phyloP scores from a whole-genome alignment of 1,140 invertebrate species.

The Heliconius melpomene region DNA sequence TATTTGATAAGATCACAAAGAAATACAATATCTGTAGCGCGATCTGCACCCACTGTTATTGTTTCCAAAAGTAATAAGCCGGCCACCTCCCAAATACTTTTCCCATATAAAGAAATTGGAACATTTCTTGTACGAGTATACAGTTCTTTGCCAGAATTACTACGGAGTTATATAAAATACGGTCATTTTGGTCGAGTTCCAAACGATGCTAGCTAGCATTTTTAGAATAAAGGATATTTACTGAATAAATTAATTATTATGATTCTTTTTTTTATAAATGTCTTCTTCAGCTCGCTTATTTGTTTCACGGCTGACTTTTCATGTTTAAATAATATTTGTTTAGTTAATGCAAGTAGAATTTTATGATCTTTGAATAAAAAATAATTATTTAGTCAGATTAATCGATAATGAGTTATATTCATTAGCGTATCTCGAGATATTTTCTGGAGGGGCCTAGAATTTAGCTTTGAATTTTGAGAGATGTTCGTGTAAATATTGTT shows the following conservation, averaged over 20 bases:
- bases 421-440: too few relatives aligned
- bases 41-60: constrained; percentile 31
- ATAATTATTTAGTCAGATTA: too few relatives aligned
- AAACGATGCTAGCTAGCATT: constrained; percentile 26
- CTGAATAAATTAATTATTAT: constrained; percentile 5
- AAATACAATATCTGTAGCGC: constrained; percentile 21
- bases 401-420: too few relatives aligned
- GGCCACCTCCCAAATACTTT: constrained; percentile 34
- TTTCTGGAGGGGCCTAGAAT: too few relatives aligned
- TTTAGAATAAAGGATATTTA: constrained; percentile 27
- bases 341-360: not conserved
- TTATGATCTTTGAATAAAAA: not conserved
- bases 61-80: constrained; percentile 43
- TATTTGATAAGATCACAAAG: not conserved
- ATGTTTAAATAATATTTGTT: too few relatives aligned
- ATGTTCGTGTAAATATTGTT: too few relatives aligned
- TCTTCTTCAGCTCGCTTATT: not conserved
- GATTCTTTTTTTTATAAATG: not conserved
- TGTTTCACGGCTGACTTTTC: not conserved
- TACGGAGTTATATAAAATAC: not conserved
- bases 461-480: too few relatives aligned
- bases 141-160: not conserved
- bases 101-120: constrained; percentile 35
- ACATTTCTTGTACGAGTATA: constrained; percentile 10
- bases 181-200: constrained; percentile 35